These are phyloP conservation scores for Loris lydekkerianus DNA, from an alignment of 2,797 vertebrate genomes.

Conservation along the genomic window DNA sequence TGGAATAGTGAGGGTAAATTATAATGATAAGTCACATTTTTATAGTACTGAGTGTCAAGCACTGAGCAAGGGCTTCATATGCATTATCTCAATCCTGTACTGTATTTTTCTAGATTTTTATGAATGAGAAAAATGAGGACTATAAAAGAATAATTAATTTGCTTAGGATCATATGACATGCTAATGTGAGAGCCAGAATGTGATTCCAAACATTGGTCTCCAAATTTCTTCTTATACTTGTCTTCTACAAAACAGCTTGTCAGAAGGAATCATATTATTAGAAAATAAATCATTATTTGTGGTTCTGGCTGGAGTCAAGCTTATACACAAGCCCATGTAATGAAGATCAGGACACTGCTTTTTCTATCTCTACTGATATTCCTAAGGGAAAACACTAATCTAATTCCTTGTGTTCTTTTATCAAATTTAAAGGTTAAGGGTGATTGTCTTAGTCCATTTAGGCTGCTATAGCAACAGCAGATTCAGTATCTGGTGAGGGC, in stretches of 20 bases:
- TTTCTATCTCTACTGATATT: background rate
- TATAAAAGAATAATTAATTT: slow-evolving; percentile 29
- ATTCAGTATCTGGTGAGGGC: background rate
- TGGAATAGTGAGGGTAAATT: background rate
- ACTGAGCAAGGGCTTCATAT: background rate
- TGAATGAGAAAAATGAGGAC: background rate
- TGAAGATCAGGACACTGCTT: background rate
- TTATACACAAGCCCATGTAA: background rate
- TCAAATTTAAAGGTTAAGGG: background rate
- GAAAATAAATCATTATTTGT: slow-evolving; percentile 23
- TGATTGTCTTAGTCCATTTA: background rate
- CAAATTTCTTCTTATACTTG: background rate
- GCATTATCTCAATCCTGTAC: background rate
- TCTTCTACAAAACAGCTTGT: background rate
- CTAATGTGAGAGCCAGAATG: background rate
- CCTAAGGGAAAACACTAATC: background rate
- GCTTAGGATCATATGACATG: background rate
- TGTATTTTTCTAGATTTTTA: background rate
- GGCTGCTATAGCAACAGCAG: background rate
- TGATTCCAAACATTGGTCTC: slow-evolving; percentile 20
- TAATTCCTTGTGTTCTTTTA: background rate
- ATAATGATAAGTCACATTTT: background rate
- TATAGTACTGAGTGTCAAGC: background rate
- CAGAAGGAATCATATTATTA: background rate
- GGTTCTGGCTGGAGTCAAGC: background rate